Base-by-base conservation (phyloP, 2,888 invertebrate genomes). In the Noctua comes region DNA sequence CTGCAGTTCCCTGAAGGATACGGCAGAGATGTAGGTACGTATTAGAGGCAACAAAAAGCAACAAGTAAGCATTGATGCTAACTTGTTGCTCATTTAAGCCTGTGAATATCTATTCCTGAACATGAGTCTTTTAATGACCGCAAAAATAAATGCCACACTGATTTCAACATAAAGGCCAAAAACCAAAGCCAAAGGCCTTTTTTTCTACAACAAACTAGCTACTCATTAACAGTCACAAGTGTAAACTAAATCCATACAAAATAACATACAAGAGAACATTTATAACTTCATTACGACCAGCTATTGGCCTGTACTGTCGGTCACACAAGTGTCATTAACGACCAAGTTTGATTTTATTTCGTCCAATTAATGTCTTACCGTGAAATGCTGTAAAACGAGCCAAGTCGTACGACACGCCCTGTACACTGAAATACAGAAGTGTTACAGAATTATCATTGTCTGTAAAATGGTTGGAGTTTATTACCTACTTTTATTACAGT, bases 301-400 rank as follows among this genome's bases (percentile, higher is more conserved):
- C 79, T 82, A 85, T 82, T 82, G 78, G 77, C 65, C 27, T 70
- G 84, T 85, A 86, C 76, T 74, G 73, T 86, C 69, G 79, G 65
- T 79, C 84, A 77, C 82, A 86, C 85, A 88, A 80, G 86, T 86
- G 86, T 89, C 86, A 89, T 89, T 89, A 89, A 89, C 84, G 85
- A 83, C 87, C 80, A 68, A 69, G 92, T 95, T 94, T 95, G 94
- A 95, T 94, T 95, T 93, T 91, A 95, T 93, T 93, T 92, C 91
- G 92, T 89, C 91, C 95, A 96, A 96, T 96, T 95, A 96, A 95
- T 95, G 95, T 93, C 89, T 93, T 96, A 95, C 94, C 92, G 93
- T 95, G 96, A 96, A 96, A 94, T 92, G 92, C 91, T 92, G 93
- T 95, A 95, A 96, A 95, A 92, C 93, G 92, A 92, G 90, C 91